Base-by-base conservation (phyloP, 2,888 invertebrate species). In the Synanthedon formicaeformis region DNA sequence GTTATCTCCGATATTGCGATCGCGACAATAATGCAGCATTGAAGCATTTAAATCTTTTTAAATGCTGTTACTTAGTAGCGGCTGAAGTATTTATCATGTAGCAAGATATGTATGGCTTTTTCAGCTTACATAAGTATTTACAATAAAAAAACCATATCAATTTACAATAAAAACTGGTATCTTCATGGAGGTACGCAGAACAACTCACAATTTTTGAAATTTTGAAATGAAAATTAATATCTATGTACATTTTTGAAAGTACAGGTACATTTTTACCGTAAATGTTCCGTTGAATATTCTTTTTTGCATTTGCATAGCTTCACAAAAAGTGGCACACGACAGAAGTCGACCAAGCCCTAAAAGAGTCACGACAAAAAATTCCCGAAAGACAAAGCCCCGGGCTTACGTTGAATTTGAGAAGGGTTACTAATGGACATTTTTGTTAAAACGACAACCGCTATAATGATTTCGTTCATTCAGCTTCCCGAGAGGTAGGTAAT, bases 351-450 rank as follows among this genome's bases (percentile, higher is more conserved):
- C 54, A 55, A 50, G 50, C 56, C 57, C 52, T 51, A 57, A 61
- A 60, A 54, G 56, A 54, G 51, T 48, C 55, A 50, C 53, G 52
- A 52, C 56, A 57, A 54, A 61, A 59, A 50, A 40, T 56, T 54
- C 54, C 50, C 56, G 55, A 56, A 65, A 71, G 59, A 65, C 67
- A 74, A 76, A 73, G 68, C 67, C 63, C 55, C 53, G 56, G 57
- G 68, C 68, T 75, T 66, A 71, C 60, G 65, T 64, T 67, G 63
- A 69, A 71, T 77, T 78, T 77, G 75, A 77, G 65, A 65, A 73
- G 75, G 78, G 76, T 76, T 65, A 61, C 67, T 73, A 71, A 78
- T 73, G 69, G 73, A 71, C 73, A 73, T 74, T 77, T 75, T 73
- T 75, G 73, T 71, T 55, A 57, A 74, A 71, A 72, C 63, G 67